These are phyloP conservation scores for Drosophila truncata DNA, from an alignment of 1,140 invertebrate species.

Conservation along the genomic window DNA sequence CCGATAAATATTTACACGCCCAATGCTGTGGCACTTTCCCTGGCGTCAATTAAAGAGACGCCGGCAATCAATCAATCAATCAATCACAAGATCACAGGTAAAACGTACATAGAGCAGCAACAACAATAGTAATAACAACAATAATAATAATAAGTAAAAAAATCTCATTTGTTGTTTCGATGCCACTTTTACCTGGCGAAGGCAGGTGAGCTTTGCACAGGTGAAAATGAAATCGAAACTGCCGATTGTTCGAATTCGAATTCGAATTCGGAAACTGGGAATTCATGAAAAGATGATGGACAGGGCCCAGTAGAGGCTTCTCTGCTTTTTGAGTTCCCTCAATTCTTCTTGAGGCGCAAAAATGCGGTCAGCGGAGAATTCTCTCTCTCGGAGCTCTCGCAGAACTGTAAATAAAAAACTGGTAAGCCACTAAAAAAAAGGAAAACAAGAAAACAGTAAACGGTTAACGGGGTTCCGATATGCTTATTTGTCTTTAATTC, in stretches of 20 bases:
- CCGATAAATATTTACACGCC: slow-evolving; percentile 39
- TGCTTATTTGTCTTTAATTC: slow-evolving; percentile 75
- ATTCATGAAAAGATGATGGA: slow-evolving; percentile 38
- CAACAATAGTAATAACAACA: slow-evolving; percentile 20
- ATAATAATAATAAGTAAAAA: slow-evolving; percentile 38
- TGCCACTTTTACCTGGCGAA: slow-evolving; percentile 66
- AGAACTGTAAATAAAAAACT: slow-evolving; percentile 70
- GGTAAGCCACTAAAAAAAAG: neutral
- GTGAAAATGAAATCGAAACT: slow-evolving; percentile 82
- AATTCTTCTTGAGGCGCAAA: slow-evolving; percentile 62
- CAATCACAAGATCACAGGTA: slow-evolving; percentile 43
- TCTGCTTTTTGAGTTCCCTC: neutral
- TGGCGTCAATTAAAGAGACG: slow-evolving; percentile 47
- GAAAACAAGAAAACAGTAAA: slow-evolving; percentile 3
- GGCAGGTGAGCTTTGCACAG: slow-evolving; percentile 39
- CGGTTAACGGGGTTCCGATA: slow-evolving; percentile 59
- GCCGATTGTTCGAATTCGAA: slow-evolving; percentile 21
- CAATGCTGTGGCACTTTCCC: slow-evolving; percentile 41
- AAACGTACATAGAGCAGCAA: slow-evolving; percentile 22
- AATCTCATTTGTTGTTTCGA: slow-evolving; percentile 47
- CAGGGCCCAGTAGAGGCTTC: slow-evolving; percentile 5
- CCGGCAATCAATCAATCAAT: slow-evolving; percentile 54
- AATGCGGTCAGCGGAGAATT: slow-evolving; percentile 76
- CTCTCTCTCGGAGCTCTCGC: slow-evolving; percentile 45
- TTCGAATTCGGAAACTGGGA: slow-evolving; percentile 3